A percentile compares a stretch with the other conserved stretches of the same genome.
These are phyloP conservation scores for Hydrozoanthus tunicans DNA, from an alignment of 64 coral and sea anemone genomes.

Conservation along the genomic window DNA sequence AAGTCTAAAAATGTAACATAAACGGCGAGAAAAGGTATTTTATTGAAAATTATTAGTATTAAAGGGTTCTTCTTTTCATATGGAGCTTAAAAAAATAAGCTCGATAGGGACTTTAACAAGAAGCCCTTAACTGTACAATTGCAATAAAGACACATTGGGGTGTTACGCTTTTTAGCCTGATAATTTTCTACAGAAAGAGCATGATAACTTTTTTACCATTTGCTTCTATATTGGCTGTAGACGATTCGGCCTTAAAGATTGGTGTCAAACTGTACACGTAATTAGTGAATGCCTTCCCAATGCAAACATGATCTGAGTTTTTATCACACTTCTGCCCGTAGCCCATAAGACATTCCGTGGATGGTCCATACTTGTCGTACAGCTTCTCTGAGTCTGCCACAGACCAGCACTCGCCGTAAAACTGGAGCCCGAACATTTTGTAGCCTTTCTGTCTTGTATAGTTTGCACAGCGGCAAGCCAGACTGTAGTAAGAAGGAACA, in stretches of 20 bases:
- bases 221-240: too few species aligned
- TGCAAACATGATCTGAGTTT: slow-evolving; percentile 52
- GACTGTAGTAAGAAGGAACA: neutral
- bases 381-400: slow-evolving; percentile 27
- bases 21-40: too few species aligned
- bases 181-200: too few species aligned
- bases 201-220: too few species aligned
- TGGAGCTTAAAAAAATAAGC: too few species aligned
- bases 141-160: too few species aligned
- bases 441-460: slow-evolving; percentile 50
- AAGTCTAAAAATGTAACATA: too few species aligned
- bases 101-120: too few species aligned
- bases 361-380: slow-evolving; percentile 58
- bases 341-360: slow-evolving; percentile 36
- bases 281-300: slow-evolving; percentile 59
- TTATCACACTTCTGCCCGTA: slow-evolving; percentile 52
- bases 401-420: slow-evolving; percentile 82
- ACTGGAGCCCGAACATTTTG: slow-evolving; percentile 71
- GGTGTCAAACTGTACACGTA: slow-evolving; percentile 46
- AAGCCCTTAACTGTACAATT: too few species aligned
- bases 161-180: too few species aligned
- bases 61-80: too few species aligned
- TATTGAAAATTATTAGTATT: too few species aligned
- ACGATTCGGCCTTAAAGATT: neutral
- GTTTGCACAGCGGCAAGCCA: slow-evolving; percentile 73